Evolutionary conservation across 1,140 invertebrate genomes (phyloP).

Genomic region (Telenomus remus): DNA sequence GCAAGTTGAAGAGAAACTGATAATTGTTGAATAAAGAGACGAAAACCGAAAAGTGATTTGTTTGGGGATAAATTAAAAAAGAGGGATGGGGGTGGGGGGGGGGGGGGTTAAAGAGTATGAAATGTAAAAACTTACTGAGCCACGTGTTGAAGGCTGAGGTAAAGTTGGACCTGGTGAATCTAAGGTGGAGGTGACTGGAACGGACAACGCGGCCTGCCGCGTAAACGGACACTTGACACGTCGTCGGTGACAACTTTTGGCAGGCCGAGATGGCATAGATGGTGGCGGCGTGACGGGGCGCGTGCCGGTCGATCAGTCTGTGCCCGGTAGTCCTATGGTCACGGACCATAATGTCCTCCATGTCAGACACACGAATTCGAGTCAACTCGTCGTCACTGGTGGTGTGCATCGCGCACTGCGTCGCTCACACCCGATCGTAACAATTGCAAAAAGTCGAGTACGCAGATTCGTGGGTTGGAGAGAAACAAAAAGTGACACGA

Average conservation of each 20-base stretch:
- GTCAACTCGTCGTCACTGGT: neutral
- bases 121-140: conserved; percentile 67
- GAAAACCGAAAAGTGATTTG: too few relatives aligned
- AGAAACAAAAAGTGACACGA: too few relatives aligned
- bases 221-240: conserved; percentile 50
- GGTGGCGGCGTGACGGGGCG: conserved; percentile 3
- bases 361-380: conserved; percentile 9
- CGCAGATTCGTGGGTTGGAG: too few relatives aligned
- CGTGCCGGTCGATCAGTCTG: conserved; percentile 56
- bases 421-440: conserved; percentile 70
- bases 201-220: conserved; percentile 45
- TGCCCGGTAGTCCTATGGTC: conserved; percentile 72
- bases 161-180: conserved; percentile 41
- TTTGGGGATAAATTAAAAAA: neutral
- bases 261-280: neutral
- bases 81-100: neutral
- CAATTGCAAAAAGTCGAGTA: conserved; percentile 54
- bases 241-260: too few relatives aligned
- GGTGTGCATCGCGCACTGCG: conserved; percentile 26
- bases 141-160: conserved; percentile 61
- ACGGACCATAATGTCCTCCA: conserved; percentile 66
- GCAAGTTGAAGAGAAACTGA: too few relatives aligned
- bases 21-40: too few relatives aligned
- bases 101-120: too few relatives aligned
- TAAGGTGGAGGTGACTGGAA: conserved; percentile 18